Evolutionary conservation across 2,113 vertebrate genomes (phyloP).

Genomic region (Carettochelys insculpta): DNA sequence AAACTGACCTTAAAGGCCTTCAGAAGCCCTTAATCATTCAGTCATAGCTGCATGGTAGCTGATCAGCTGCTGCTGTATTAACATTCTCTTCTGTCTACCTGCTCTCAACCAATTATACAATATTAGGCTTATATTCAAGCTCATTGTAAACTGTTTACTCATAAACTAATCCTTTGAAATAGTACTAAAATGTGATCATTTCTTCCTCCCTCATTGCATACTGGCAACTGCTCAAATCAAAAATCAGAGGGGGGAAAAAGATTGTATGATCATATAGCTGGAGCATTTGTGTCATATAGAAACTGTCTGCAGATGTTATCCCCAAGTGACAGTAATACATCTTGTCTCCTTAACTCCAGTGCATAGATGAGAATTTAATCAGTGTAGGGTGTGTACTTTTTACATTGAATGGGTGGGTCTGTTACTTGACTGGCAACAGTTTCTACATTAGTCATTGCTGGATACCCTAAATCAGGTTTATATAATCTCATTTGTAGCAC

Average conservation of each 20-base stretch:
- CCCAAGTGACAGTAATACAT: background rate
- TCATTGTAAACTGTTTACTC: background rate
- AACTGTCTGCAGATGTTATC: background rate
- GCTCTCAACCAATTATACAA: background rate
- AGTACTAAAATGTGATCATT: background rate
- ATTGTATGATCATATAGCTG: background rate
- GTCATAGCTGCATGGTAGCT: background rate
- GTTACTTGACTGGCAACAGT: background rate
- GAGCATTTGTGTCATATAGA: background rate
- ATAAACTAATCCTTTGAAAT: background rate
- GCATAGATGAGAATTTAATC: slow-evolving; percentile 34
- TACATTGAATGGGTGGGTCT: slow-evolving; percentile 24
- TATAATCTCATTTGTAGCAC: background rate
- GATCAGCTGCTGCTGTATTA: accelerated
- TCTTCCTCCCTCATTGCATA: background rate
- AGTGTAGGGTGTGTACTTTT: slow-evolving; percentile 18
- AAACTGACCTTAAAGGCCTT: background rate
- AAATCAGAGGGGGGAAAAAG: background rate
- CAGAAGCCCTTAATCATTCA: background rate
- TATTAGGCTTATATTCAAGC: background rate
- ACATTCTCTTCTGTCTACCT: background rate
- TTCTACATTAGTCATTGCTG: background rate
- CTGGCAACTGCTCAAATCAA: background rate
- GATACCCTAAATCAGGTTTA: background rate
- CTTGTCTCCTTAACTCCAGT: background rate